Conservation (phyloP, 1,140 invertebrate genomes). For the Chymomyza costata region DNA sequence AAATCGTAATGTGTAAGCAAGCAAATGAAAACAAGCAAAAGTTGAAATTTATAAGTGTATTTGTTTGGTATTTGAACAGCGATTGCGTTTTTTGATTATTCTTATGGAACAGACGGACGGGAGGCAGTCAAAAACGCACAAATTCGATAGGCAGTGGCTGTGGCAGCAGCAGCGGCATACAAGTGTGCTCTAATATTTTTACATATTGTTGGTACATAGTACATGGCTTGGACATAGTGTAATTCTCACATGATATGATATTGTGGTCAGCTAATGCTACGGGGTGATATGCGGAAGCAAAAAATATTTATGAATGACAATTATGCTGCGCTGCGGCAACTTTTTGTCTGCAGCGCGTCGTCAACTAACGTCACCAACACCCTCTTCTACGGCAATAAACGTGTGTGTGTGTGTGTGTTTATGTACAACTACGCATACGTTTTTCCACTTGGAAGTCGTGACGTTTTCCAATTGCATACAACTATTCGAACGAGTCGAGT, state of each 20-base stretch:
- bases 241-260: slow-evolving; percentile 25
- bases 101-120: slow-evolving; percentile 19
- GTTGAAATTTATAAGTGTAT: slow-evolving; percentile 62
- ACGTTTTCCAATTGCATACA: slow-evolving; percentile 58
- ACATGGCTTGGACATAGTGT: slow-evolving; percentile 2
- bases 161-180: too few species aligned
- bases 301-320: slow-evolving; percentile 68
- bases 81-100: slow-evolving; percentile 51
- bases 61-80: slow-evolving; percentile 52
- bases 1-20: slow-evolving; percentile 62
- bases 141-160: too few species aligned
- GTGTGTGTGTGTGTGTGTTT: too few species aligned
- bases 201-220: neutral
- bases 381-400: slow-evolving; percentile 45
- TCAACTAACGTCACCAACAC: too few species aligned
- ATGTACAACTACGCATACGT: slow-evolving; percentile 19
- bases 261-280: slow-evolving; percentile 22
- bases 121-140: too few species aligned
- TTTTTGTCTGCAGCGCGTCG: slow-evolving; percentile 44
- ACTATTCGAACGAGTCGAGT: slow-evolving; percentile 2
- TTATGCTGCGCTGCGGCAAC: slow-evolving; percentile 51
- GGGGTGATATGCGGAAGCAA: slow-evolving; percentile 55
- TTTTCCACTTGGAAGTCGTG: slow-evolving; percentile 70
- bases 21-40: slow-evolving; percentile 36
- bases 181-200: too few species aligned